Conservation (phyloP, 2,797 vertebrate genomes). For the Pipistrellus pipistrellus region DNA sequence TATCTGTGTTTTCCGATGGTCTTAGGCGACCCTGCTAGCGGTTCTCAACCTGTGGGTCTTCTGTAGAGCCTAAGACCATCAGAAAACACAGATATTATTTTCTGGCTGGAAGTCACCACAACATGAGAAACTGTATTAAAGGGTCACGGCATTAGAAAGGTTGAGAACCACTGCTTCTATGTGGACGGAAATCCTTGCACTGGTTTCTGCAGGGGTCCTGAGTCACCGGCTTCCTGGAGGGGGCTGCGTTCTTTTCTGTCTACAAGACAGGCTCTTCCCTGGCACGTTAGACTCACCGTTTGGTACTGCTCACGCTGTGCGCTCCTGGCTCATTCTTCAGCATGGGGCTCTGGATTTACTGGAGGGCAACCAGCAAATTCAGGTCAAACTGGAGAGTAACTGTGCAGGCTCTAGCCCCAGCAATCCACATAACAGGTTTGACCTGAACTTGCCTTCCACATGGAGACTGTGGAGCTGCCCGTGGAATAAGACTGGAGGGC, state of each 20-base stretch:
- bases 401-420: neutral
- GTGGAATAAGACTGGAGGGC: neutral
- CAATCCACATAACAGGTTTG: neutral
- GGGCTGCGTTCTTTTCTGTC: neutral
- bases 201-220: neutral
- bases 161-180: too few relatives aligned
- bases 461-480: neutral
- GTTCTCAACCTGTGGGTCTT: too few relatives aligned
- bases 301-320: neutral
- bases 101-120: too few relatives aligned
- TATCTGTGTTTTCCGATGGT: too few relatives aligned
- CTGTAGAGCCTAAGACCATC: too few relatives aligned
- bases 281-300: neutral
- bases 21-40: too few relatives aligned
- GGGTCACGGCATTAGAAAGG: too few relatives aligned
- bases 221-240: conserved; percentile 11
- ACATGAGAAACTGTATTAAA: too few relatives aligned
- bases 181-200: neutral
- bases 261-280: neutral
- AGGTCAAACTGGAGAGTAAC: neutral
- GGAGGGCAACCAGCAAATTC: neutral
- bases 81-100: too few relatives aligned
- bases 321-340: neutral
- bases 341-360: neutral
- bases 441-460: neutral